Evolutionary conservation across 1,140 invertebrate species (phyloP), one percentile per base, ranked within the genome.

Genomic region (Mamestra configurata): DNA sequence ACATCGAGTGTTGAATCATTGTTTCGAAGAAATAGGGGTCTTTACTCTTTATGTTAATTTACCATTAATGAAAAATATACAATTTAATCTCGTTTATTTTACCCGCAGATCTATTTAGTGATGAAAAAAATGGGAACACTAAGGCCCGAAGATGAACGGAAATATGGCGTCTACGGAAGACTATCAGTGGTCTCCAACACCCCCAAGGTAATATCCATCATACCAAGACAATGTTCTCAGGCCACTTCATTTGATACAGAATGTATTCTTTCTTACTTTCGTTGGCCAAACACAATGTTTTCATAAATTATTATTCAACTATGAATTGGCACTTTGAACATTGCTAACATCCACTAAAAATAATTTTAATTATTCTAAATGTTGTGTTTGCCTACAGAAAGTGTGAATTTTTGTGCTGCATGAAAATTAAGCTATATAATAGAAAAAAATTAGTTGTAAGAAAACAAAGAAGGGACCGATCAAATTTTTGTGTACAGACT

Each of bases 81-180:
- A 10, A 15, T 24, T 15, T 5, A 40, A 66, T 40, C 8, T 22
- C 61, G 11, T 20, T 15, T 15, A 24, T 77, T 27, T 66, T 73
- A 64, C 8, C 85, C 84, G 20, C 89, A 96, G 88, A 95, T 96
- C 79, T 96, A 96, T 84, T 84, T 95, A 82, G 95, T 95, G 0
- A 96, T 96, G 95, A 96, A 96, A 81, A 94, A 94, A 86, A 96
- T 96, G 88, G 96, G 96, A 35, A 95, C 95, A 3, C 84, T 96
- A 13, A 90, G 95, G 73, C 91, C 95, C 3, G 93, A 95, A 53
- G 96, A 96, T 78, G 95, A 96, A 83, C 92, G 94, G 43, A 96
- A 96, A 86, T 96, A 96, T 81, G 95, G 95, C 18, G 86, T 95
- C 18, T 96, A 95, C 59, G 95, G 92, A 10, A 93, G 91, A 18